A percentile compares a stretch with the other conserved stretches of the same genome.
phyloP scores from a whole-genome alignment of 2,797 vertebrate genomes.

The Syngnathus acus region DNA sequence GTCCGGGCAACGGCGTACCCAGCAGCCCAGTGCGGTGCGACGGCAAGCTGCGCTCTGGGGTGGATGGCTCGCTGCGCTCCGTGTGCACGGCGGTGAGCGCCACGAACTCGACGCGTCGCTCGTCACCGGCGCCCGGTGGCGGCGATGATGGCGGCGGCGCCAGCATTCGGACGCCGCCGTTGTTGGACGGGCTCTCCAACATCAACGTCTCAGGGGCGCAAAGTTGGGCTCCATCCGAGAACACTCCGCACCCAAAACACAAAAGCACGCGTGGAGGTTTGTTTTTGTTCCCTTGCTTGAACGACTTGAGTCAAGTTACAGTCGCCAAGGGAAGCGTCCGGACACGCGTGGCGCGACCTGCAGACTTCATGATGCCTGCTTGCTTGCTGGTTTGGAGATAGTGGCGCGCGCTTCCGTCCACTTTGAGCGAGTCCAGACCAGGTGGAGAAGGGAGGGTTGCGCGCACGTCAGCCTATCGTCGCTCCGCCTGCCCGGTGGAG shows the following conservation, averaged over 20 bases:
- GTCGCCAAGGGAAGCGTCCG: not conserved
- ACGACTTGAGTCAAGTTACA: not conserved
- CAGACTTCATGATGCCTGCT: not conserved
- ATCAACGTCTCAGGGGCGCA: slow-evolving; percentile 21
- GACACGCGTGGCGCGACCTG: not conserved
- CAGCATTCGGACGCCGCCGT: slow-evolving; percentile 76
- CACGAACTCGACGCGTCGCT: slow-evolving; percentile 80
- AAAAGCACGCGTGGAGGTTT: not conserved
- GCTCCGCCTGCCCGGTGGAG: not conserved
- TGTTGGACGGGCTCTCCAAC: slow-evolving; percentile 74
- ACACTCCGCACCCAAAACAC: not conserved
- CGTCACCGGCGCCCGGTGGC: slow-evolving; percentile 65
- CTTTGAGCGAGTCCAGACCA: not conserved
- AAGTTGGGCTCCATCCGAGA: not conserved
- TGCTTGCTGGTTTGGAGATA: not conserved
- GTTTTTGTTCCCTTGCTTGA: not conserved
- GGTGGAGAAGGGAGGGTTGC: slow-evolving; percentile 2
- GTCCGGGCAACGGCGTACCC: slow-evolving; percentile 71
- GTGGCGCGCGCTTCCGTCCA: not conserved
- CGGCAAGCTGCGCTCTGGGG: slow-evolving; percentile 72
- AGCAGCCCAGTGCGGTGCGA: slow-evolving; percentile 75
- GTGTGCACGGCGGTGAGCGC: slow-evolving; percentile 83
- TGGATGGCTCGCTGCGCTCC: slow-evolving; percentile 75
- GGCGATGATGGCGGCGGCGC: slow-evolving; percentile 52
- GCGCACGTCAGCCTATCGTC: not conserved